Evolutionary conservation across 2,113 vertebrate species (phyloP), one percentile per base, ranked within the genome.

Genomic region (Cinclus cinclus): DNA sequence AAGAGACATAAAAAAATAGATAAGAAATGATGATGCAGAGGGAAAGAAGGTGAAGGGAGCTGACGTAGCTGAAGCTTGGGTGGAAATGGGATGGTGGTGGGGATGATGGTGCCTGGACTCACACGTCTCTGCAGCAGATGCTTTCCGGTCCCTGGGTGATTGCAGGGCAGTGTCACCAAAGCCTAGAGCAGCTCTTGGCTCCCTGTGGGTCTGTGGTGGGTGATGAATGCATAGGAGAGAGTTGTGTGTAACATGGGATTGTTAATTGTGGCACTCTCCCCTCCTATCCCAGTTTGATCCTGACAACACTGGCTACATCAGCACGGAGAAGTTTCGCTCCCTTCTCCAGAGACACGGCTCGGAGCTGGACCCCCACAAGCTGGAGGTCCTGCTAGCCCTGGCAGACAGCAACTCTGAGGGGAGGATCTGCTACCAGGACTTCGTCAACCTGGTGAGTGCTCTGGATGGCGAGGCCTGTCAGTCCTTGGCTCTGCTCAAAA

Each of bases 361-460:
- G 0, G 98, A 99, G 97, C 97, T 99, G 56, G 99, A 99, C 96
- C 99, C 99, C 2, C 99, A 99, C 97, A 99, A 99, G 95, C 98
- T 98, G 94, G 99, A 99, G 97, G 99, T 99, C 28, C 98, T 99
- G 37, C 96, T 99, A 97, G 99, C 99, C 41, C 98, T 99, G 13
- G 98, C 99, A 9, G 98, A 99, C 89, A 98, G 98, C 96, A 99
- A 99, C 47, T 98, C 99, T 0, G 98, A 99, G 10, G 99, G 99
- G 33, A 99, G 98, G 97, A 99, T 99, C 97, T 98, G 99, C 97
- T 99, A 99, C 97, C 99, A 99, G 97, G 99, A 99, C 95, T 99
- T 99, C 80, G 98, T 99, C 96, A 99, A 99, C 97, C 98, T 99
- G 98, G 99, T 99, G 97, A 99, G 99, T 92, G 44, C 75, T 85